Conservation (phyloP, 2,113 vertebrate species). For the Labrus mixtus region DNA sequence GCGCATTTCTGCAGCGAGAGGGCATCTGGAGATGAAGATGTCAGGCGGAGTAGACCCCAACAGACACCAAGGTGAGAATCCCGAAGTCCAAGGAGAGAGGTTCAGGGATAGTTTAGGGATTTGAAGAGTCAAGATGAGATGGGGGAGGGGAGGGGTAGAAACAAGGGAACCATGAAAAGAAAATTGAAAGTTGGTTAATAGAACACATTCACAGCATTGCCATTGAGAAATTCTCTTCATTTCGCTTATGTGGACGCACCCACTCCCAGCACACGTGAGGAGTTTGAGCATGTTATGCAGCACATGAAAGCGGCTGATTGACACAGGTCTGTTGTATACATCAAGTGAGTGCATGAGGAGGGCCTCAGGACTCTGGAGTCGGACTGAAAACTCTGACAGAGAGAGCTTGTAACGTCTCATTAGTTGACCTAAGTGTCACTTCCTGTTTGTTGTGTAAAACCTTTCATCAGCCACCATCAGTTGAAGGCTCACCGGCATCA, state of each 20-base stretch:
- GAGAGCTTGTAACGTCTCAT: constrained; percentile 13
- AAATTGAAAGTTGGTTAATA: background rate
- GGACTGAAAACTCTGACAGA: constrained; percentile 13
- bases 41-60: background rate
- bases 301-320: background rate
- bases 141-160: background rate
- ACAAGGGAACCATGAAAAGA: background rate
- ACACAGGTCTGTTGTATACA: constrained; percentile 5
- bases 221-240: background rate
- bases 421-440: constrained; percentile 22
- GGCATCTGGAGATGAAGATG: constrained; percentile 87
- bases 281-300: background rate
- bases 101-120: background rate
- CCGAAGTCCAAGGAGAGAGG: no score
- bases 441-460: constrained; percentile 39
- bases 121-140: background rate
- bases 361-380: background rate
- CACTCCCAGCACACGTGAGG: background rate
- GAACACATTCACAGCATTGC: background rate
- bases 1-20: constrained; percentile 89
- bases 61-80: background rate
- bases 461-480: constrained; percentile 1
- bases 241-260: background rate
- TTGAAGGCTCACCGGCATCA: constrained; percentile 15
- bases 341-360: background rate